phyloP scores from a whole-genome alignment of 92 coral and sea anemone genomes.

The Isaurus tuberculatus region DNA sequence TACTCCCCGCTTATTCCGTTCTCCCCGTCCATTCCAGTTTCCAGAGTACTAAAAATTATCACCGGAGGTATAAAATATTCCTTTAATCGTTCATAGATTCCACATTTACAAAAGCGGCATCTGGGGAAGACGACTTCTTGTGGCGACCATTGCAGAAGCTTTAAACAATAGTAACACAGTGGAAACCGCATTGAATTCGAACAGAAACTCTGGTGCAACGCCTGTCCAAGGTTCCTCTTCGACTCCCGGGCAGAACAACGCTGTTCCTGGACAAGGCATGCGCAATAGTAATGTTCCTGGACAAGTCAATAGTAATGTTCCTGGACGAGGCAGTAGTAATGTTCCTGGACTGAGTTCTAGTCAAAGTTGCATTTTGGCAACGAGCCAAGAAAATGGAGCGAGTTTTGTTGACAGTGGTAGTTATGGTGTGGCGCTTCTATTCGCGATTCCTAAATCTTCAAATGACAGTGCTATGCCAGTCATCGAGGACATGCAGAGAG shows the following conservation, averaged over 20 bases:
- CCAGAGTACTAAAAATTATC: background rate
- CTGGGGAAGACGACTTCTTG: conserved; percentile 37
- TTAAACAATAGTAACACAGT: background rate
- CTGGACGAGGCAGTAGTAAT: conserved; percentile 7
- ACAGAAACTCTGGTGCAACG: conserved; percentile 3
- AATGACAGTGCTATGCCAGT: background rate
- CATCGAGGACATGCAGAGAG: conserved; percentile 18
- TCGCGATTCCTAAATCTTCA: conserved; percentile 2
- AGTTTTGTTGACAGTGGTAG: conserved; percentile 14
- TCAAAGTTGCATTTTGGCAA: background rate
- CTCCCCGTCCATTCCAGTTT: no score
- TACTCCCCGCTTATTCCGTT: no score
- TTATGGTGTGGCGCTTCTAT: conserved; percentile 20
- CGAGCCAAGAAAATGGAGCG: background rate
- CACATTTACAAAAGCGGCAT: conserved; percentile 33
- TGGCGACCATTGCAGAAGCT: conserved; percentile 16
- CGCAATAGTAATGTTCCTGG: background rate
- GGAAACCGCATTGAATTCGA: background rate
- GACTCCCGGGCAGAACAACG: background rate
- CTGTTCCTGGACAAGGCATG: conserved; percentile 28
- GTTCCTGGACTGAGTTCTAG: conserved; percentile 2
- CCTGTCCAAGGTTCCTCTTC: conserved; percentile 9
- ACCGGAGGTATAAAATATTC: background rate
- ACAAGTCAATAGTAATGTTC: background rate
- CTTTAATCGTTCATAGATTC: background rate